These are phyloP conservation scores for Hippocampus comes DNA, from an alignment of 2,113 vertebrate species.

Conservation along the genomic window DNA sequence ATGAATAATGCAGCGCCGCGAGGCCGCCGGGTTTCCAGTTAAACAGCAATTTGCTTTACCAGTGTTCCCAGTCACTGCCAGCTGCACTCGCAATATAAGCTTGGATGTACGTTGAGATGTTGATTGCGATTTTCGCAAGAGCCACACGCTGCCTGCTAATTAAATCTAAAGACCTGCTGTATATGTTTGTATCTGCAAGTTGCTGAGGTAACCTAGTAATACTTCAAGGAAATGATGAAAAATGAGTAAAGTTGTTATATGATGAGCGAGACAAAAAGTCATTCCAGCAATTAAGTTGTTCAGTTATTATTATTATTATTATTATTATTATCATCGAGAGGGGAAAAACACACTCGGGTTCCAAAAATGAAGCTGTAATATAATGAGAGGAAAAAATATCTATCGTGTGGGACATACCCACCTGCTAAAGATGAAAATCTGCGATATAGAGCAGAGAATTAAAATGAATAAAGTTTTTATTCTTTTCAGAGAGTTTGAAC, in stretches of 20 bases:
- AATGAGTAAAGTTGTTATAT: neutral
- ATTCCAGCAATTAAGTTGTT: neutral
- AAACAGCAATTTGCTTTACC: constrained; percentile 83
- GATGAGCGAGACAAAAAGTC: neutral
- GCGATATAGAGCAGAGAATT: too few relatives aligned
- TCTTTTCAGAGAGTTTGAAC: too few relatives aligned
- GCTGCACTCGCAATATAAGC: constrained; percentile 46
- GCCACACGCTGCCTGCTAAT: constrained; percentile 42
- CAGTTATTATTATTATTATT: too few relatives aligned
- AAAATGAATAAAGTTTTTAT: too few relatives aligned
- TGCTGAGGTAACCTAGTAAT: neutral
- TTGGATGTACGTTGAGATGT: neutral
- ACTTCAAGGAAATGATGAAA: neutral
- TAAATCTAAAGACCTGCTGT: constrained; percentile 33
- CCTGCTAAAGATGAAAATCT: too few relatives aligned
- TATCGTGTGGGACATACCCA: too few relatives aligned
- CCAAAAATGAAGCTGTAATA: too few relatives aligned
- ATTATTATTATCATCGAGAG: too few relatives aligned
- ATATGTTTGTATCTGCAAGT: neutral
- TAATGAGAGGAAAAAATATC: too few relatives aligned
- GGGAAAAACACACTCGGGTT: too few relatives aligned
- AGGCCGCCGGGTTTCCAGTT: constrained; percentile 77
- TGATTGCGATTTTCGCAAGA: constrained; percentile 7
- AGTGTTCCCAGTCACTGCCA: constrained; percentile 73
- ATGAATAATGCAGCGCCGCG: constrained; percentile 77